These are phyloP conservation scores for Solenopsis invicta DNA, from an alignment of 1,140 invertebrate species.

Conservation along the genomic window DNA sequence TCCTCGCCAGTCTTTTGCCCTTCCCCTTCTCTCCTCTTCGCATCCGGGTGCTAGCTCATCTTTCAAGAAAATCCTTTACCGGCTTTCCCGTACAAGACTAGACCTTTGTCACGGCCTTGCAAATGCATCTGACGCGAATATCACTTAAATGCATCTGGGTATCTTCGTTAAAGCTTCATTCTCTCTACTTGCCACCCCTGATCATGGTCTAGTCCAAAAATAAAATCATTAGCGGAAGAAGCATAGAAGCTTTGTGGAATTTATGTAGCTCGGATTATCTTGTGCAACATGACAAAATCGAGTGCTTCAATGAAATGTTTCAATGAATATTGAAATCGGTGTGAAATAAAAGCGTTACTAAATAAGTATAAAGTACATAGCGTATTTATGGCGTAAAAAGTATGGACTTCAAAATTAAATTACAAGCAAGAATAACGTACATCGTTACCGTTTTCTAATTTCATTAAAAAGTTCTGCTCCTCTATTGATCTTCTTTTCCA, in stretches of 20 bases:
- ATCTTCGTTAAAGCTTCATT: constrained; percentile 26
- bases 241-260: background rate
- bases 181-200: background rate
- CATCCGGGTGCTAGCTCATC: background rate
- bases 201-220: constrained; percentile 14
- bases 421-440: background rate
- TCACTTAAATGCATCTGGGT: background rate
- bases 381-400: background rate
- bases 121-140: constrained; percentile 22
- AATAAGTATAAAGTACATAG: background rate
- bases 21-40: background rate
- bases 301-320: background rate
- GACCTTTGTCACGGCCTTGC: constrained; percentile 30
- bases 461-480: constrained; percentile 12
- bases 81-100: constrained; percentile 11
- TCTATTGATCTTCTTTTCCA: constrained; percentile 13
- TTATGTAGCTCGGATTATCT: constrained; percentile 16
- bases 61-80: constrained; percentile 19
- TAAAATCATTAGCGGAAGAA: background rate
- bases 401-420: background rate
- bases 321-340: background rate
- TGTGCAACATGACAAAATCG: background rate
- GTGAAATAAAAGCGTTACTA: background rate
- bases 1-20: constrained; percentile 26
- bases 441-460: constrained; percentile 16